A percentile compares a stretch with the other conserved stretches of the same genome.
Conservation (phyloP, 2,888 invertebrate genomes). For the Callyntrura sp. region DNA sequence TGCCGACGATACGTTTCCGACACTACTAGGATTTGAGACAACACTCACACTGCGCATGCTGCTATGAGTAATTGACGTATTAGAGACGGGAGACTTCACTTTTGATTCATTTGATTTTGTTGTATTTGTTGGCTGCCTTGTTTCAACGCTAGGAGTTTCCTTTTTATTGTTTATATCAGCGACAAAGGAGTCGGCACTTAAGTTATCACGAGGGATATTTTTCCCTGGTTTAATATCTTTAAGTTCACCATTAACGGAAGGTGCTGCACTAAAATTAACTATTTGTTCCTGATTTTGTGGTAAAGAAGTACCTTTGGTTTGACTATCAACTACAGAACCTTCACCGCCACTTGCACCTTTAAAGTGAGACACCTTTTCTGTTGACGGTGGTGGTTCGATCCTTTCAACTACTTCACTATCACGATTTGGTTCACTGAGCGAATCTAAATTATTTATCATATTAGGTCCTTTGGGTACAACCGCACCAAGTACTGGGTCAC, state of each 20-base stretch:
- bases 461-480: slow-evolving; percentile 25
- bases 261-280: slow-evolving; percentile 34
- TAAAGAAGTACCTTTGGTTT: slow-evolving; percentile 62
- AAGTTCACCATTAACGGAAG: slow-evolving; percentile 69
- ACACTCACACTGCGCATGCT: slow-evolving; percentile 75
- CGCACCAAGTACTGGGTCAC: background rate
- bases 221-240: slow-evolving; percentile 73
- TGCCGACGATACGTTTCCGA: slow-evolving; percentile 16
- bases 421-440: slow-evolving; percentile 77
- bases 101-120: slow-evolving; percentile 59
- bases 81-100: slow-evolving; percentile 36
- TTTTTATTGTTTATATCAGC: slow-evolving; percentile 47
- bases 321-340: slow-evolving; percentile 67
- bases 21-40: slow-evolving; percentile 61
- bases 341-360: slow-evolving; percentile 56
- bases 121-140: slow-evolving; percentile 44
- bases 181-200: slow-evolving; percentile 76
- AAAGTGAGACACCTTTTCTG: background rate
- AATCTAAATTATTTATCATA: slow-evolving; percentile 54
- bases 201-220: slow-evolving; percentile 73
- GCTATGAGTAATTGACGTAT: slow-evolving; percentile 64
- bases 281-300: slow-evolving; percentile 34
- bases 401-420: slow-evolving; percentile 68
- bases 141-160: slow-evolving; percentile 17
- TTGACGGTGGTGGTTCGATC: slow-evolving; percentile 32